These are phyloP conservation scores for Gryllus longicercus DNA, from an alignment of 2,888 invertebrate genomes.

Conservation along the genomic window DNA sequence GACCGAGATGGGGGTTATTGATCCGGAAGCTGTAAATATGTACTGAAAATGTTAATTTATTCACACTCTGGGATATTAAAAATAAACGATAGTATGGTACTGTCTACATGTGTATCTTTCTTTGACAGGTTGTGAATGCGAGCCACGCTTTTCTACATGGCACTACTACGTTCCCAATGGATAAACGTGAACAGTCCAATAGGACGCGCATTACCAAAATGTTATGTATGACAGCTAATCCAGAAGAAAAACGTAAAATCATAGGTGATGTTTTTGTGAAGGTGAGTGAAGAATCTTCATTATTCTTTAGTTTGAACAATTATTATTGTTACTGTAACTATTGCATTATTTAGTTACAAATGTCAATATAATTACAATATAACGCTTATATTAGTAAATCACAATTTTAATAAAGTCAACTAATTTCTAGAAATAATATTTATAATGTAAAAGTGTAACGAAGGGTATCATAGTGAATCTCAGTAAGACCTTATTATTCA, in stretches of 20 bases:
- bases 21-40: too few species aligned
- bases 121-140: slow-evolving; percentile 50
- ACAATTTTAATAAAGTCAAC: too few species aligned
- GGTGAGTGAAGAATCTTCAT: slow-evolving; percentile 43
- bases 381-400: too few species aligned
- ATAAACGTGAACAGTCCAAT: slow-evolving; percentile 52
- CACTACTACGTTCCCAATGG: slow-evolving; percentile 74
- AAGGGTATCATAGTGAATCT: too few species aligned
- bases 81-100: too few species aligned
- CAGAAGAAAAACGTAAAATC: slow-evolving; percentile 97
- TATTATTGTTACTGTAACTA: background rate
- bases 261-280: slow-evolving; percentile 98
- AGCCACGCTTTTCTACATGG: slow-evolving; percentile 58
- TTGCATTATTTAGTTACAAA: background rate
- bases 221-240: slow-evolving; percentile 81
- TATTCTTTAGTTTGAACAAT: background rate
- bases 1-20: too few species aligned
- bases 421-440: too few species aligned
- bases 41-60: too few species aligned
- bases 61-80: too few species aligned
- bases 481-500: too few species aligned
- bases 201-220: slow-evolving; percentile 69
- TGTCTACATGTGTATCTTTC: too few species aligned
- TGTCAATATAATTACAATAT: background rate
- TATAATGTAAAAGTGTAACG: too few species aligned